Conservation (phyloP, 2,113 vertebrate genomes). For the Crocuta crocuta region DNA sequence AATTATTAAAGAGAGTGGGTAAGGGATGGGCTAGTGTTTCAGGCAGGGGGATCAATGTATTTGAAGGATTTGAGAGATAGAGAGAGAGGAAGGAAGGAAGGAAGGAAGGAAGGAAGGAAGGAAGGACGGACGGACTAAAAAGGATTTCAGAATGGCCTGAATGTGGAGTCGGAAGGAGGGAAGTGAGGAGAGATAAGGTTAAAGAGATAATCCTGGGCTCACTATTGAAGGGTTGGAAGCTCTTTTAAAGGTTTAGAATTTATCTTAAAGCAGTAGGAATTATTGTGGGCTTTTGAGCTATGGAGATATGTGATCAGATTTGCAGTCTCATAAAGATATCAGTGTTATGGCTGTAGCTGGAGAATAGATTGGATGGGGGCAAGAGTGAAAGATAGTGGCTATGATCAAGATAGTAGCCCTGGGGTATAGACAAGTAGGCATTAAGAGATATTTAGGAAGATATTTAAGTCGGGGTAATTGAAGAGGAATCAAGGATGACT, state of each 20-base stretch:
- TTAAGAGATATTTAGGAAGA: neutral
- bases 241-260: neutral
- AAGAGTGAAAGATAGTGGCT: neutral
- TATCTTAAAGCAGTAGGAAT: neutral
- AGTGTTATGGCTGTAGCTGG: neutral
- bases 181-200: neutral
- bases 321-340: neutral
- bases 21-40: neutral
- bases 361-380: neutral
- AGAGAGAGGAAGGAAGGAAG: neutral
- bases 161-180: neutral
- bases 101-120: neutral
- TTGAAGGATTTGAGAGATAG: neutral
- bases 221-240: neutral
- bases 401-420: neutral
- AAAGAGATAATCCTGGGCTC: neutral
- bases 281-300: slow-evolving; percentile 13
- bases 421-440: neutral
- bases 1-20: neutral
- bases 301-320: neutral
- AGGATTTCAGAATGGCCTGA: neutral
- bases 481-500: slow-evolving; percentile 2
- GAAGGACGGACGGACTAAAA: neutral
- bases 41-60: neutral
- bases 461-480: neutral